Conservation (phyloP, 1,140 invertebrate species). For the Hermatobates lingyangjiaoensis region DNA sequence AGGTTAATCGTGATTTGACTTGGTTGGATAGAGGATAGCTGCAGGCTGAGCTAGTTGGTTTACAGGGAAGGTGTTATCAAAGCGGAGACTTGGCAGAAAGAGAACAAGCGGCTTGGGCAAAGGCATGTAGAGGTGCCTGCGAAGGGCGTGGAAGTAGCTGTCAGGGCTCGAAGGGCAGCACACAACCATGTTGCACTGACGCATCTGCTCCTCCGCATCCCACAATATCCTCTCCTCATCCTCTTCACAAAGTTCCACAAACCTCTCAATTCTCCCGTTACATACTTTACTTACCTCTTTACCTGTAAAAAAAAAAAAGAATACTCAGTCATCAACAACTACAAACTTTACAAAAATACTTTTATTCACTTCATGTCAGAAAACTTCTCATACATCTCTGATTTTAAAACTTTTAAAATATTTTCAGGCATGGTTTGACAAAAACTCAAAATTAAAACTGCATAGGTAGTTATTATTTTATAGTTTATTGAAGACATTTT, state of each 20-base stretch:
- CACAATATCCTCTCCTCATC: neutral
- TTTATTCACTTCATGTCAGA: too few relatives aligned
- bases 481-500: too few relatives aligned
- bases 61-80: neutral
- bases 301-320: too few relatives aligned
- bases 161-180: neutral
- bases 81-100: neutral
- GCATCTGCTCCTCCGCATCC: neutral
- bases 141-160: neutral
- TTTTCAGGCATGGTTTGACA: too few relatives aligned
- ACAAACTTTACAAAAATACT: too few relatives aligned
- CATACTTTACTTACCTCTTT: neutral
- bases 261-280: neutral
- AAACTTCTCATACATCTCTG: too few relatives aligned
- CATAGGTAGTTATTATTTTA: too few relatives aligned
- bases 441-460: too few relatives aligned
- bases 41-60: neutral
- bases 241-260: neutral
- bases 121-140: neutral
- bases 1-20: neutral
- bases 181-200: neutral
- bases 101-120: neutral
- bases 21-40: neutral
- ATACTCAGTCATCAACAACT: too few relatives aligned
- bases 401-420: too few relatives aligned